A percentile compares a stretch with the other conserved stretches of the same genome.
Evolutionary conservation across 1,140 invertebrate species (phyloP).

Genomic region (Solenopsis invicta): DNA sequence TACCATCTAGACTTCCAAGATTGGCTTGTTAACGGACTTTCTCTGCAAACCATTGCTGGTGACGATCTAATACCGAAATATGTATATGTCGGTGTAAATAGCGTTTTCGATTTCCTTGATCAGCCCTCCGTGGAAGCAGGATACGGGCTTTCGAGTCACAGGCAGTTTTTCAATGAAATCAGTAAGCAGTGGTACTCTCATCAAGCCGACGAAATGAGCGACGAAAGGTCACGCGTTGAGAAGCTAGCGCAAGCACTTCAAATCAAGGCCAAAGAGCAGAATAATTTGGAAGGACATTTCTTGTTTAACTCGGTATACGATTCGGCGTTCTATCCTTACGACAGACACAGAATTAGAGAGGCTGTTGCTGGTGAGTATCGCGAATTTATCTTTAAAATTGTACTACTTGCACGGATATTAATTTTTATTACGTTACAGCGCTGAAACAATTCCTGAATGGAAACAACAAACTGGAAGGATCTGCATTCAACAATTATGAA

Average conservation of each 20-base stretch:
- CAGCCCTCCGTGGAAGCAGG: background rate
- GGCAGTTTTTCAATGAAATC: background rate
- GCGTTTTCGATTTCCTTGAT: background rate
- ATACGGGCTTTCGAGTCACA: background rate
- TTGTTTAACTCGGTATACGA: constrained; percentile 83
- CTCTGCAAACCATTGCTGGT: background rate
- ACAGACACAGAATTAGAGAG: constrained; percentile 87
- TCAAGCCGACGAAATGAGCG: background rate
- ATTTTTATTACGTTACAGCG: constrained; percentile 10
- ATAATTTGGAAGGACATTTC: constrained; percentile 88
- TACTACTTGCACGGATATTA: background rate
- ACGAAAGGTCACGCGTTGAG: background rate
- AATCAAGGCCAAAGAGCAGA: constrained; percentile 85
- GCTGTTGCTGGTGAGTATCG: constrained; percentile 79
- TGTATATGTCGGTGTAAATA: background rate
- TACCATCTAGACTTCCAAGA: background rate
- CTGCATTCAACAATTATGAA: constrained; percentile 87
- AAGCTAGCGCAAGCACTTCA: constrained; percentile 86
- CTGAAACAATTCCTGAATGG: too few species aligned
- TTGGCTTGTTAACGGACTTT: background rate
- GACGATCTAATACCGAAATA: background rate
- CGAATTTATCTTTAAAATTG: background rate
- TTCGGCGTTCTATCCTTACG: constrained; percentile 87
- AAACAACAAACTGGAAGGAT: constrained; percentile 62
- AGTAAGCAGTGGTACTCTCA: background rate